phyloP scores from a whole-genome alignment of 2,113 vertebrate species.

The Pseudorectes ferrugineus region DNA sequence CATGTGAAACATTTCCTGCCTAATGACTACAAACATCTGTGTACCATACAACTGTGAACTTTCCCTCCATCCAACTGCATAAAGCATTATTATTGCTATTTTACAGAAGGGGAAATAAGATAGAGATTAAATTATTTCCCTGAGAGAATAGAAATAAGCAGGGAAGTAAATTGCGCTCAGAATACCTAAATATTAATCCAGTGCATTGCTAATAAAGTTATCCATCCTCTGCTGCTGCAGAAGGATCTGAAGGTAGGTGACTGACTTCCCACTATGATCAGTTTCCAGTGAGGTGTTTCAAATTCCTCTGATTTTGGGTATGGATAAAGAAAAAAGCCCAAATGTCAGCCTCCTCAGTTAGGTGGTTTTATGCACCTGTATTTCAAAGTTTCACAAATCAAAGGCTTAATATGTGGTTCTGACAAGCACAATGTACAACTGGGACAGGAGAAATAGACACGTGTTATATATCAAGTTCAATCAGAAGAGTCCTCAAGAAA shows the following conservation, averaged over 20 bases:
- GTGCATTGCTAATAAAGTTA: not conserved
- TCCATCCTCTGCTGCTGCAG: accelerated
- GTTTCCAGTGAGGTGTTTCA: not conserved
- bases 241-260: not conserved
- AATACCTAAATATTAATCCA: not conserved
- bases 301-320: not conserved
- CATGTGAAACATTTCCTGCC: not conserved
- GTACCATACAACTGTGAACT: not conserved
- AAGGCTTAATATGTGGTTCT: not conserved
- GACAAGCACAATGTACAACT: not conserved
- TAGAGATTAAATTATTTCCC: not conserved
- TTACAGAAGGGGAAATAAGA: not conserved
- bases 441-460: not conserved
- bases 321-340: not conserved
- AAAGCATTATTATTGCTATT: not conserved
- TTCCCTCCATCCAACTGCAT: not conserved
- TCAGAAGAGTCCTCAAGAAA: not conserved
- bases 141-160: not conserved
- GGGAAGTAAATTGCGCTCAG: not conserved
- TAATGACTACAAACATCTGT: not conserved
- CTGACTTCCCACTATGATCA: accelerated
- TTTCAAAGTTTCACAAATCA: not conserved
- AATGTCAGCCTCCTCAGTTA: not conserved
- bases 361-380: not conserved
- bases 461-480: not conserved